Evolutionary conservation across 1,140 invertebrate species (phyloP).

Genomic region (Prorops nasuta): DNA sequence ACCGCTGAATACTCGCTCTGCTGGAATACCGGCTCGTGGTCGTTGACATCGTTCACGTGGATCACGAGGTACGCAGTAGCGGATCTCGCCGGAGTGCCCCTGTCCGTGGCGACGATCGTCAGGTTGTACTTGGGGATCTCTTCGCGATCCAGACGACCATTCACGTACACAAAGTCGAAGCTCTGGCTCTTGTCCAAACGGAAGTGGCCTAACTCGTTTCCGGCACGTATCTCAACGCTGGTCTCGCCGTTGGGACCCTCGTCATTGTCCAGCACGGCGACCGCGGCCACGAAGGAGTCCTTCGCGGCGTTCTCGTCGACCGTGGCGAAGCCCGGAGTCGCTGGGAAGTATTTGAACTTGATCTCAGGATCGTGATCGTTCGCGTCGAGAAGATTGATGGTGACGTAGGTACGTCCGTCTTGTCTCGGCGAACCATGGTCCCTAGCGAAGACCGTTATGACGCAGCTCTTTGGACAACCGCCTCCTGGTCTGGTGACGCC

Average conservation of each 20-base stretch:
- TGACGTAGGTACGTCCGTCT: slow-evolving; percentile 91
- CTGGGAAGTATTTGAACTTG: slow-evolving; percentile 84
- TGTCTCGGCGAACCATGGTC: slow-evolving; percentile 89
- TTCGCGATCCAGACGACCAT: slow-evolving; percentile 88
- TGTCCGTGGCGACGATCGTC: slow-evolving; percentile 86
- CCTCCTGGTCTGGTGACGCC: slow-evolving; percentile 51
- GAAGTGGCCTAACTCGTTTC: slow-evolving; percentile 91
- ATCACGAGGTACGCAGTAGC: slow-evolving; percentile 84
- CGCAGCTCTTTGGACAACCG: slow-evolving; percentile 83
- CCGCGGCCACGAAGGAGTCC: slow-evolving; percentile 86
- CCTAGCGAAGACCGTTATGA: slow-evolving; percentile 89
- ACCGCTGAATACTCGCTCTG: slow-evolving; percentile 88
- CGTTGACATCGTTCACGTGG: slow-evolving; percentile 92
- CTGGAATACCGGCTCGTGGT: slow-evolving; percentile 92
- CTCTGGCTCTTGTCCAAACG: slow-evolving; percentile 77
- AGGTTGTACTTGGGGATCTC: slow-evolving; percentile 90
- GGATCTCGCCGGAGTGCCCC: slow-evolving; percentile 80
- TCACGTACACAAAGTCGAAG: slow-evolving; percentile 88
- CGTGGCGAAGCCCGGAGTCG: slow-evolving; percentile 78
- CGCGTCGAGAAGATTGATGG: slow-evolving; percentile 88
- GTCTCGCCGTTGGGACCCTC: slow-evolving; percentile 88
- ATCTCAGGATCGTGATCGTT: slow-evolving; percentile 95
- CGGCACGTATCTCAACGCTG: slow-evolving; percentile 75
- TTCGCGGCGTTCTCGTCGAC: slow-evolving; percentile 92
- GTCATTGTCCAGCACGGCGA: slow-evolving; percentile 89